Conservation (phyloP, 2,888 invertebrate species). For the Cheilosia variabilis region DNA sequence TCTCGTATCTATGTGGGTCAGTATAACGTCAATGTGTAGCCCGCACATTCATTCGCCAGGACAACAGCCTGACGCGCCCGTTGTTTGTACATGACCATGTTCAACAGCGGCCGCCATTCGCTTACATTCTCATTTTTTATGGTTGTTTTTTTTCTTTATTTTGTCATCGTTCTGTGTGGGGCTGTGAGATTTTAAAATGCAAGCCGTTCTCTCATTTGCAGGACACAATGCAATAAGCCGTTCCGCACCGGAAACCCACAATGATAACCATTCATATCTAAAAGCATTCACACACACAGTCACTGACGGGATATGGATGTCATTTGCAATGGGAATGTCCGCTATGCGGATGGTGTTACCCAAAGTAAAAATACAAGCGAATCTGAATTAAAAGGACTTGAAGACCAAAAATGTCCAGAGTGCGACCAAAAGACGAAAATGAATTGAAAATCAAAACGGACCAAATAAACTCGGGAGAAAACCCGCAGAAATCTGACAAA, state of each 20-base stretch:
- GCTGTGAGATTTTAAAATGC: constrained; percentile 55
- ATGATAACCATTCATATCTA: constrained; percentile 65
- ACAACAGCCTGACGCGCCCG: constrained; percentile 43
- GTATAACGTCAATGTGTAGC: constrained; percentile 68
- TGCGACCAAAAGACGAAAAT: constrained; percentile 34
- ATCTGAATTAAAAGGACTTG: constrained; percentile 49
- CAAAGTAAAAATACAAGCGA: constrained; percentile 31
- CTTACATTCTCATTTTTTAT: constrained; percentile 43
- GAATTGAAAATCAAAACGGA: constrained; percentile 60
- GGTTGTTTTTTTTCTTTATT: neutral
- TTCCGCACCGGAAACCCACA: constrained; percentile 69
- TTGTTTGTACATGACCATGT: constrained; percentile 50
- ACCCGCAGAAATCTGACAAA: constrained; percentile 53
- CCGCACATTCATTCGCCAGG: constrained; percentile 40
- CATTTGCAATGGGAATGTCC: constrained; percentile 56
- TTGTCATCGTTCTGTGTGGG: neutral
- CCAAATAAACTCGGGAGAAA: constrained; percentile 7
- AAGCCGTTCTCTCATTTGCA: constrained; percentile 35
- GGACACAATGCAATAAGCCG: constrained; percentile 73
- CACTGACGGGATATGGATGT: constrained; percentile 30
- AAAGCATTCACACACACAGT: constrained; percentile 32
- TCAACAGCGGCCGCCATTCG: constrained; percentile 57
- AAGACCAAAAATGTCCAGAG: constrained; percentile 27
- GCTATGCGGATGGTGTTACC: constrained; percentile 50
- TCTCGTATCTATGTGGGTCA: constrained; percentile 76